phyloP scores from a whole-genome alignment of 2,888 invertebrate species.

The Chrysodeixis includens region DNA sequence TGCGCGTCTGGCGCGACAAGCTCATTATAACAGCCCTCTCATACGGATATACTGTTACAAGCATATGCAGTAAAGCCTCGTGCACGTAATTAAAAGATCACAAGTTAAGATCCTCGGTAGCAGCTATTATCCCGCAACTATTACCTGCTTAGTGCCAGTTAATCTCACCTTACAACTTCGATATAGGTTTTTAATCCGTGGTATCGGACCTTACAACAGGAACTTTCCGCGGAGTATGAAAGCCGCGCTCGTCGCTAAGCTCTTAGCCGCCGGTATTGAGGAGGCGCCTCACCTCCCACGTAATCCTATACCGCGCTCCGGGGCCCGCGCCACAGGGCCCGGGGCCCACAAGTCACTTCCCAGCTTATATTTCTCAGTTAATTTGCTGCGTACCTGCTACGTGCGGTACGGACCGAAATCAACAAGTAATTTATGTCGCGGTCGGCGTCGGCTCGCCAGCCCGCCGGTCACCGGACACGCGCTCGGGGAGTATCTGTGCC shows the following conservation, averaged over 20 bases:
- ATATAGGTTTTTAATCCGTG: background rate
- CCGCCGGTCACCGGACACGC: conserved; percentile 19
- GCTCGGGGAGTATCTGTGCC: conserved; percentile 28
- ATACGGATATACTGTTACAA: too few relatives aligned
- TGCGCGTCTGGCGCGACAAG: too few relatives aligned
- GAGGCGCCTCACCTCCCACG: conserved; percentile 20
- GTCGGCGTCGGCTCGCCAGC: conserved; percentile 1
- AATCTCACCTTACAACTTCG: background rate
- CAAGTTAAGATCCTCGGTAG: background rate
- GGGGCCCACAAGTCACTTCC: conserved; percentile 14
- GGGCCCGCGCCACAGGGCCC: conserved; percentile 22
- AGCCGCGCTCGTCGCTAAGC: conserved; percentile 15
- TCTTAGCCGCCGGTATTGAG: conserved; percentile 47
- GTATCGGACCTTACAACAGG: background rate
- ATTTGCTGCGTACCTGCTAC: conserved; percentile 26
- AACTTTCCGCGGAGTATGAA: conserved; percentile 12
- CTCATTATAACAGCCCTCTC: too few relatives aligned
- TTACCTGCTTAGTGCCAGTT: background rate
- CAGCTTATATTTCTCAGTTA: conserved; percentile 40
- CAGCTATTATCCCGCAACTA: background rate
- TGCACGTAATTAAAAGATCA: background rate
- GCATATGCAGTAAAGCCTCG: too few relatives aligned
- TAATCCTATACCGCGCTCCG: conserved; percentile 1
- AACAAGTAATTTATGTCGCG: conserved; percentile 38
- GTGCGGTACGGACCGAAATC: conserved; percentile 25